Percentiles rank a stretch among this genome's conserved stretches.
These are phyloP conservation scores for Brienomyrus longianalis DNA, from an alignment of 2,113 vertebrate species.

Conservation along the genomic window DNA sequence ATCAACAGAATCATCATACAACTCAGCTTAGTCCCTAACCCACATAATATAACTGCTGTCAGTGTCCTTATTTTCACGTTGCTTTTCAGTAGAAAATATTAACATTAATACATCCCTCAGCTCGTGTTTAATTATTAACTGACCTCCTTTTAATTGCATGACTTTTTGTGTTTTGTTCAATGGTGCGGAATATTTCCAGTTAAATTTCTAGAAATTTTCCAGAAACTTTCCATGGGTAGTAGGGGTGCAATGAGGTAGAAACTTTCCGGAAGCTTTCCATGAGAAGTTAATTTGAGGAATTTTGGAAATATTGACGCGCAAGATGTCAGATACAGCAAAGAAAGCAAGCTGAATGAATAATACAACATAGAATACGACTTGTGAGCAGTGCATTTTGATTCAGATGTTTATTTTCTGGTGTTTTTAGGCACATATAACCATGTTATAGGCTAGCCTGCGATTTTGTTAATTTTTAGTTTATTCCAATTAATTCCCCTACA, in stretches of 20 bases:
- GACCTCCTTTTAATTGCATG: not conserved
- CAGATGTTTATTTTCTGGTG: too few relatives aligned
- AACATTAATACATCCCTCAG: not conserved
- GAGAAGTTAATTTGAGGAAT: not conserved
- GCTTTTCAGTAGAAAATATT: not conserved
- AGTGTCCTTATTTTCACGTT: not conserved
- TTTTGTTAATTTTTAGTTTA: not conserved
- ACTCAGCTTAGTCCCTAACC: not conserved
- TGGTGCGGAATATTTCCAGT: too few relatives aligned
- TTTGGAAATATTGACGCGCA: not conserved
- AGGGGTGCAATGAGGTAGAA: not conserved
- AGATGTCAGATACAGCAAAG: too few relatives aligned
- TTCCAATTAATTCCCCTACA: not conserved
- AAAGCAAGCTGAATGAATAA: too few relatives aligned
- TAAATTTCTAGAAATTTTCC: too few relatives aligned
- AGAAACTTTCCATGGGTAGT: not conserved
- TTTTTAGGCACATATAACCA: too few relatives aligned
- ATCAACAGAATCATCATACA: not conserved
- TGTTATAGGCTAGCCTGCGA: too few relatives aligned
- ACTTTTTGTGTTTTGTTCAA: not conserved
- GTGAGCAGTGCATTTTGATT: too few relatives aligned
- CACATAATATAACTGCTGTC: not conserved
- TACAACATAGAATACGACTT: too few relatives aligned
- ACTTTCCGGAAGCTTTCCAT: not conserved
- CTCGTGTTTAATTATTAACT: not conserved